A percentile compares a stretch with the other conserved stretches of the same genome.
phyloP scores from a whole-genome alignment of 2,888 invertebrate genomes.

The Cheiracanthium punctorium region DNA sequence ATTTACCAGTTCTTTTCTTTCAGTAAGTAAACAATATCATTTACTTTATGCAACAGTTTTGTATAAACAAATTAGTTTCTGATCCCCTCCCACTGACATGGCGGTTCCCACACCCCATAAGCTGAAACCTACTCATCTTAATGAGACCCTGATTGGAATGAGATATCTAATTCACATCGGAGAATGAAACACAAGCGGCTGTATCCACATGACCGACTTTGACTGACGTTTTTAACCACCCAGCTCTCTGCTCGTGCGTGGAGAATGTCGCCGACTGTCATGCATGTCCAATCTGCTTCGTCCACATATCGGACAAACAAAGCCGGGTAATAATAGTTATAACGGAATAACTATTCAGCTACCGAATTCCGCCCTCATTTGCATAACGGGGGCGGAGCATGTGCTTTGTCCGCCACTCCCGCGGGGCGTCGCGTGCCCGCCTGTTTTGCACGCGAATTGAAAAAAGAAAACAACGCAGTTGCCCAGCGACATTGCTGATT shows the following conservation, averaged over 20 bases:
- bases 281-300: neutral
- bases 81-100: too few species aligned
- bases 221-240: too few species aligned
- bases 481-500: constrained; percentile 38
- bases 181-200: too few species aligned
- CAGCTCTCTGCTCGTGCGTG: neutral
- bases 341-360: constrained; percentile 45
- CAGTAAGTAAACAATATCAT: too few species aligned
- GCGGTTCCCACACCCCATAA: too few species aligned
- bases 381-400: constrained; percentile 57
- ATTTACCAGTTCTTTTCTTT: too few species aligned
- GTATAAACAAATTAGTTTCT: too few species aligned
- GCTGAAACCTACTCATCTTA: too few species aligned
- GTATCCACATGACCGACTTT: too few species aligned
- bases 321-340: constrained; percentile 59
- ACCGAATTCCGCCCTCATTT: constrained; percentile 44
- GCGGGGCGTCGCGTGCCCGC: constrained; percentile 45
- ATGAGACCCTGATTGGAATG: too few species aligned
- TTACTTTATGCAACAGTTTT: too few species aligned
- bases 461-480: constrained; percentile 30
- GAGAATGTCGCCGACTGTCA: neutral
- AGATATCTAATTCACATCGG: too few species aligned
- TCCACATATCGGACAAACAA: neutral
- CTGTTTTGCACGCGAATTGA: constrained; percentile 40
- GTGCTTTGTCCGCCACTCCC: constrained; percentile 63